Conservation (phyloP, 2,113 vertebrate genomes). For the Rousettus leschenaultii region DNA sequence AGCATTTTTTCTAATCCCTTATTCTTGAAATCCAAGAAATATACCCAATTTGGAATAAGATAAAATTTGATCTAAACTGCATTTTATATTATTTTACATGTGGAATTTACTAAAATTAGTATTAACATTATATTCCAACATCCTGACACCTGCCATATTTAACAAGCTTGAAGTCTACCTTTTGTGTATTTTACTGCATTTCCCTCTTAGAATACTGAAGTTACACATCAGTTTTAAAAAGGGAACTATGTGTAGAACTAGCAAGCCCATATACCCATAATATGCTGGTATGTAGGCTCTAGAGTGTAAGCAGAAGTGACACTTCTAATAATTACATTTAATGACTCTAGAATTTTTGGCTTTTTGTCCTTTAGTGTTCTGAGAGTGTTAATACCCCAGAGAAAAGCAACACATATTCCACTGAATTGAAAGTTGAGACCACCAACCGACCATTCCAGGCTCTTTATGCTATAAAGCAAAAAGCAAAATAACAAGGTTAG, state of each 20-base stretch:
- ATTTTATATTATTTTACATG: neutral
- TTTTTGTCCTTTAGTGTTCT: neutral
- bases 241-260: neutral
- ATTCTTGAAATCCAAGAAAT: neutral
- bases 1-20: neutral
- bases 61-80: neutral
- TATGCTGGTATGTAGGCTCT: neutral
- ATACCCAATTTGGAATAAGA: neutral
- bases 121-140: neutral
- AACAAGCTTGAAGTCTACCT: neutral
- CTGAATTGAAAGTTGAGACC: neutral
- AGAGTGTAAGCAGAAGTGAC: neutral
- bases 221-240: neutral
- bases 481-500: neutral
- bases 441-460: neutral
- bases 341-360: neutral
- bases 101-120: neutral
- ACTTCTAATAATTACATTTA: neutral
- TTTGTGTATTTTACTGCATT: neutral
- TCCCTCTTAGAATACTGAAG: neutral
- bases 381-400: neutral
- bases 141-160: neutral
- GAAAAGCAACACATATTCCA: neutral
- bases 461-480: neutral
- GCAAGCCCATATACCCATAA: neutral